A percentile compares a stretch with the other conserved stretches of the same genome.
phyloP scores from a whole-genome alignment of 2,113 vertebrate species.

The Alaudala cheleensis region DNA sequence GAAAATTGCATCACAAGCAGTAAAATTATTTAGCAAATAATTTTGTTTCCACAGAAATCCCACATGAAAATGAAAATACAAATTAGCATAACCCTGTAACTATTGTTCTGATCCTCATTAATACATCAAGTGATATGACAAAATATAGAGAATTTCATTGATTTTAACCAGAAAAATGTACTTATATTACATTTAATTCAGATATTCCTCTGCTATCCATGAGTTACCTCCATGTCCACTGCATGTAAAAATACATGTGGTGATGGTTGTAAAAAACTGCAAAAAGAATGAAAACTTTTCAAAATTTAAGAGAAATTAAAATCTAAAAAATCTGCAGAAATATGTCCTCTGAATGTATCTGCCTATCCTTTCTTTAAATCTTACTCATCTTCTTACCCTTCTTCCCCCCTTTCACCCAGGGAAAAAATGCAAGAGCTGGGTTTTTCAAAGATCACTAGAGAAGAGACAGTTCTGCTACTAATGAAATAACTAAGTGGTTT shows the following conservation, averaged over 20 bases:
- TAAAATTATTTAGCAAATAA: background rate
- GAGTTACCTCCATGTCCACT: background rate
- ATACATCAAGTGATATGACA: background rate
- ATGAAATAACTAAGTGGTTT: background rate
- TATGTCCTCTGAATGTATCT: background rate
- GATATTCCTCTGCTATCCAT: background rate
- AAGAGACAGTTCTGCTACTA: background rate
- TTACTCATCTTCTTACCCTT: background rate
- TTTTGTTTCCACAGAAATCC: background rate
- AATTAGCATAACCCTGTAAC: background rate
- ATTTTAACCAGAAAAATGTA: background rate
- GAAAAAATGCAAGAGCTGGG: fast-evolving
- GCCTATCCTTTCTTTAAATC: background rate
- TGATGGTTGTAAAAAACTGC: background rate
- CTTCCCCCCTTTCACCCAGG: background rate
- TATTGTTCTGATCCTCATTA: background rate
- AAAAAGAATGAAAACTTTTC: background rate
- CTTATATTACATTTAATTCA: background rate
- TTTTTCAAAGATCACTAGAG: background rate
- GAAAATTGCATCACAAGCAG: background rate
- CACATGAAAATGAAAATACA: background rate
- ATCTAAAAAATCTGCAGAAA: background rate
- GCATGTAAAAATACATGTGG: background rate
- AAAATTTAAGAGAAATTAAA: background rate
- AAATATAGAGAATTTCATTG: background rate